Evolutionary conservation across 2,888 invertebrate species (phyloP).

Genomic region (Stenolophus ochropezus): DNA sequence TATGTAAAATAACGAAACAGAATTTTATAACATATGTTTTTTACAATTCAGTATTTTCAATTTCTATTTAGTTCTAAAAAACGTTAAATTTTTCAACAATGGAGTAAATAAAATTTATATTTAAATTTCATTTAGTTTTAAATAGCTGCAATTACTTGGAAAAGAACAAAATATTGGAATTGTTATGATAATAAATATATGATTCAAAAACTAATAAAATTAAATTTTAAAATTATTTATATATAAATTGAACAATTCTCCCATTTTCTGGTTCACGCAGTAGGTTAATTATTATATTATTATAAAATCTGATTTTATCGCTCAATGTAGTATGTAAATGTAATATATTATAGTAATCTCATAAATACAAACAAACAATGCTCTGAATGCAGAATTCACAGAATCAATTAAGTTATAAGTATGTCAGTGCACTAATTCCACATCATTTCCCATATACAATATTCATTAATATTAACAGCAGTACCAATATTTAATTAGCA

Average conservation of each 20-base stretch:
- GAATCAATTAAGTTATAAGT: background rate
- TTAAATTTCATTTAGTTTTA: no score
- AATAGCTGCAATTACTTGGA: no score
- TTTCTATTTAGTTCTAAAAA: no score
- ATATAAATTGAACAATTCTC: no score
- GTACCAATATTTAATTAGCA: background rate
- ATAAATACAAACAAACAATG: background rate
- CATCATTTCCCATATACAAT: background rate
- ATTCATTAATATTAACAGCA: background rate
- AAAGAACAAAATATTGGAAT: no score
- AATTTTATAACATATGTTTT: no score
- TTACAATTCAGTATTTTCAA: no score
- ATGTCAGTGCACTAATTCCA: background rate
- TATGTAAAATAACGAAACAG: no score
- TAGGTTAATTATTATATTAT: background rate
- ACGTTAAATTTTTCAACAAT: no score
- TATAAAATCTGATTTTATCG: background rate
- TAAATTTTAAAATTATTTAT: no score
- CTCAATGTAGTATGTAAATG: background rate
- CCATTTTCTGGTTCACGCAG: background rate
- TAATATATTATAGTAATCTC: background rate
- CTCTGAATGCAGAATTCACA: background rate
- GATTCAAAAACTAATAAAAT: background rate
- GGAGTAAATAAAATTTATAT: no score
- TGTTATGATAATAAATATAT: no score